Conservation (phyloP, 2,888 invertebrate species). For the Branchellion lobata region DNA sequence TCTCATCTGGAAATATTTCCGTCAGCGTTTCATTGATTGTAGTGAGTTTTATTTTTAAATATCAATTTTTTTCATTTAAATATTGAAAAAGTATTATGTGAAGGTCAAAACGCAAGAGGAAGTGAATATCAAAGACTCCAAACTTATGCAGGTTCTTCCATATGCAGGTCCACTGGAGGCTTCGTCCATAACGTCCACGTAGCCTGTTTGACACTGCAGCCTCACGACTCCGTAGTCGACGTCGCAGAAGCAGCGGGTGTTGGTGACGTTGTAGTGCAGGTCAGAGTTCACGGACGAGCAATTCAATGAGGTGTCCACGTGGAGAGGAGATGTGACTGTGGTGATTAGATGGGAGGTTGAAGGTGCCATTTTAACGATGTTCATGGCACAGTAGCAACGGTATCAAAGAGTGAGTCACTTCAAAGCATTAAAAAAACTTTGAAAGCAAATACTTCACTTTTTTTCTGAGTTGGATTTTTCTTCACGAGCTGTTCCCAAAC, state of each 20-base stretch:
- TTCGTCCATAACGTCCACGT: not conserved
- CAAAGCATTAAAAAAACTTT: no score
- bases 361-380: no score
- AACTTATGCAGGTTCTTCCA: not conserved
- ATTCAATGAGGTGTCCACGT: constrained; percentile 4
- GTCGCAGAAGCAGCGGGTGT: constrained; percentile 46
- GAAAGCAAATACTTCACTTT: not conserved
- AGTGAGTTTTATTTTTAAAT: no score
- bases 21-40: no score
- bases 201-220: constrained; percentile 40
- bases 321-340: not conserved
- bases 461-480: not conserved
- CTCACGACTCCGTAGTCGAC: constrained; percentile 40
- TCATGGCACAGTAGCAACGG: no score
- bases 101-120: no score
- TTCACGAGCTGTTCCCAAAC: not conserved
- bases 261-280: not conserved
- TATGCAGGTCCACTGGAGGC: no score
- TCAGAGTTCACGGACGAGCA: not conserved
- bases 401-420: no score
- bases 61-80: no score
- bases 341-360: constrained; percentile 5
- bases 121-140: no score
- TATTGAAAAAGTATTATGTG: no score
- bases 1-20: no score